Conservation (phyloP, 2,797 vertebrate species). For the Pogonophryne albipinna region DNA sequence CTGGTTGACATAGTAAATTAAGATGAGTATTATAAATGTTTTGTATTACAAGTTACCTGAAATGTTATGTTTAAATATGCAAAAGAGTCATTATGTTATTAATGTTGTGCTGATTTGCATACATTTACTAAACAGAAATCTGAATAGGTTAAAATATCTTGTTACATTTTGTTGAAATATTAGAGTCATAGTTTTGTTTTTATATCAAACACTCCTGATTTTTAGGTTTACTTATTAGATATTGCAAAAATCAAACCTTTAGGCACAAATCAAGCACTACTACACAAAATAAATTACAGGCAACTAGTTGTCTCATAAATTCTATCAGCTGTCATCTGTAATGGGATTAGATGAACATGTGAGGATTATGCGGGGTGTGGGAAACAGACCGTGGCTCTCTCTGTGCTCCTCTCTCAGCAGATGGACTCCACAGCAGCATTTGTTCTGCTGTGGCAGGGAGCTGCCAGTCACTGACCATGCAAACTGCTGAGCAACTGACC, state of each 20-base stretch:
- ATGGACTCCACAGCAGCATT: constrained; percentile 72
- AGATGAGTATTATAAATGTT: too few relatives aligned
- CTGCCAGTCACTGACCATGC: constrained; percentile 54
- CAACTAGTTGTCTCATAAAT: background rate
- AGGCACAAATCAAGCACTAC: background rate
- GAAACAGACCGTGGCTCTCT: constrained; percentile 61
- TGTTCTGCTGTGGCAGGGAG: constrained; percentile 53
- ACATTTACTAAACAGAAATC: too few relatives aligned
- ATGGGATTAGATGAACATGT: constrained; percentile 21
- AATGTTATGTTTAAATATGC: too few relatives aligned
- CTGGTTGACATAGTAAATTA: too few relatives aligned
- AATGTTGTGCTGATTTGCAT: too few relatives aligned
- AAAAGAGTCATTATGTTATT: too few relatives aligned
- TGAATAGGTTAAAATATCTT: too few relatives aligned
- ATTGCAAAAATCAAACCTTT: background rate
- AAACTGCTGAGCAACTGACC: constrained; percentile 47
- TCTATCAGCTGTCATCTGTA: background rate
- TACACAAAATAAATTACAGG: background rate
- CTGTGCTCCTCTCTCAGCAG: constrained; percentile 56
- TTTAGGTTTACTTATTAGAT: background rate
- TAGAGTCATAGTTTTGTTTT: too few relatives aligned
- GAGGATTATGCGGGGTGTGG: constrained; percentile 40
- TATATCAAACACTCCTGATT: background rate
- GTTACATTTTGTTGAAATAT: too few relatives aligned
- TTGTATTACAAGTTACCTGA: too few relatives aligned